Conservation (phyloP, 1,140 invertebrate genomes). For the Drosophila repleta region DNA sequence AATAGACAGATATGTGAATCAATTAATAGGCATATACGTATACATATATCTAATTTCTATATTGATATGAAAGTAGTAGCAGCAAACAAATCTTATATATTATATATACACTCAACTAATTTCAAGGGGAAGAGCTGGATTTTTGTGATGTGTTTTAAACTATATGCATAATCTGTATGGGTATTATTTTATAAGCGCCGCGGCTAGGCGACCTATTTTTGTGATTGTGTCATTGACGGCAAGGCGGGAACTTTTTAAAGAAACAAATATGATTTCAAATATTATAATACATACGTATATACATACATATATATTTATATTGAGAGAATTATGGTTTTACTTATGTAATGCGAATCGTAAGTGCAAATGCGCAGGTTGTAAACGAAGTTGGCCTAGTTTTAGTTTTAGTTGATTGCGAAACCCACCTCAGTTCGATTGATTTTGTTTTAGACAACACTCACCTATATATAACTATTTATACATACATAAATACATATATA, state of each 20-base stretch:
- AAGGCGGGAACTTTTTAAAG: constrained; percentile 4
- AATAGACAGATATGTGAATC: constrained; percentile 8
- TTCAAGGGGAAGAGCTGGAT: constrained; percentile 6
- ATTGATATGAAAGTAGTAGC: constrained; percentile 15
- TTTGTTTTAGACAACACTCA: constrained; percentile 15
- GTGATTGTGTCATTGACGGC: constrained; percentile 43
- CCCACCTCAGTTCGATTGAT: constrained; percentile 4
- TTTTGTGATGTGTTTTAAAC: constrained; percentile 56
- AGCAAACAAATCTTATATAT: constrained; percentile 39
- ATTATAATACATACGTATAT: constrained; percentile 10
- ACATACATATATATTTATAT: constrained; percentile 7
- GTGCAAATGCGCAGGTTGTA: constrained; percentile 60
- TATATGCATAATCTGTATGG: constrained; percentile 64
- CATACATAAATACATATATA: constrained; percentile 4
- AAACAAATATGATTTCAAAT: constrained; percentile 14
- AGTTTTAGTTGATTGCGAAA: constrained; percentile 40
- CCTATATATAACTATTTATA: constrained; percentile 1
- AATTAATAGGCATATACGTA: constrained; percentile 4
- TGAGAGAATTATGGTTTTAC: neutral
- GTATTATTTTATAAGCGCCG: constrained; percentile 68
- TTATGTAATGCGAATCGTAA: constrained; percentile 2
- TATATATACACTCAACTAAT: constrained; percentile 15
- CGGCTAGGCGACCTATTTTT: constrained; percentile 42
- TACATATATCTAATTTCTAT: constrained; percentile 2
- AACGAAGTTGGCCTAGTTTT: constrained; percentile 56